Conservation (phyloP, 2,888 invertebrate genomes). For the Creontiades dilutus region DNA sequence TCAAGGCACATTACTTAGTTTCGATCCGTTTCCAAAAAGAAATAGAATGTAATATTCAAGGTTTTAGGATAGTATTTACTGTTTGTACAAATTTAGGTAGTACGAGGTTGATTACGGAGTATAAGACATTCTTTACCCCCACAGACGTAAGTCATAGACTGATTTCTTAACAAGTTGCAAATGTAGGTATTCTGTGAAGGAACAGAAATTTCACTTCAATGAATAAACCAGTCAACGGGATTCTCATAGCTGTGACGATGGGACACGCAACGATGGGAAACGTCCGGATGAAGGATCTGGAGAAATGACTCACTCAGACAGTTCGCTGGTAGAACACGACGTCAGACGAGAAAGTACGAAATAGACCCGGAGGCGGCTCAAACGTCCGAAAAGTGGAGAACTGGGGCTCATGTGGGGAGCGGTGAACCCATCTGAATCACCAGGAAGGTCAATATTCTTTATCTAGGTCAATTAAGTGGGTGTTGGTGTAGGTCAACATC, state of each 20-base stretch:
- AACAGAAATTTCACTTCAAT: slow-evolving; percentile 6
- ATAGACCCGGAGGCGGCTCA: neutral
- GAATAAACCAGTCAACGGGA: slow-evolving; percentile 25
- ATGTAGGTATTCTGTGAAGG: neutral
- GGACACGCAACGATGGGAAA: slow-evolving; percentile 7
- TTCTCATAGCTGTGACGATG: neutral
- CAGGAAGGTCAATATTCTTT: neutral
- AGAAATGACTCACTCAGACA: slow-evolving; percentile 23
- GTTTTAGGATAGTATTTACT: too few species aligned
- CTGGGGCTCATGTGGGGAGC: slow-evolving; percentile 45
- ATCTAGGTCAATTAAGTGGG: neutral
- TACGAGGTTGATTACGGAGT: too few species aligned
- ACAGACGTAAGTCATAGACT: too few species aligned
- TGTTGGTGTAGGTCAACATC: neutral
- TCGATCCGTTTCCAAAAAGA: too few species aligned
- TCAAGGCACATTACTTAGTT: too few species aligned
- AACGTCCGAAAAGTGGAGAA: slow-evolving; percentile 1
- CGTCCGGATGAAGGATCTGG: slow-evolving; percentile 28
- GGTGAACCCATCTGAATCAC: neutral
- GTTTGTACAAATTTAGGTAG: too few species aligned
- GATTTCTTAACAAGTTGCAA: too few species aligned
- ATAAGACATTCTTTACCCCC: too few species aligned
- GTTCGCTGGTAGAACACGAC: neutral
- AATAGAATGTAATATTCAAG: too few species aligned
- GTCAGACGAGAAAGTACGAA: slow-evolving; percentile 20